These are phyloP conservation scores for Cataglyphis cursor DNA, from an alignment of 2,888 invertebrate species.

Conservation along the genomic window DNA sequence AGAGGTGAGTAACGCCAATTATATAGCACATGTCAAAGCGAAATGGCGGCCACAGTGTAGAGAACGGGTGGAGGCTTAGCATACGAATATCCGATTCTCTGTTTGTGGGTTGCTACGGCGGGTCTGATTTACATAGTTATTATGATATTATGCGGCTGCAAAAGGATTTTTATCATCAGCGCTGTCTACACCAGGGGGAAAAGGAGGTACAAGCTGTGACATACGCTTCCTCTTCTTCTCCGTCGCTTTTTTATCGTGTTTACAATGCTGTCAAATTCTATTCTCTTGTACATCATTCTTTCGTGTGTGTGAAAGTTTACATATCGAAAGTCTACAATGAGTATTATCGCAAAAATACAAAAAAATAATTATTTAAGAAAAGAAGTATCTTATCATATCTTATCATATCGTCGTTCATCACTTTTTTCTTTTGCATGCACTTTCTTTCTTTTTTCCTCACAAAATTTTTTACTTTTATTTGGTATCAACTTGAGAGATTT, in stretches of 20 bases:
- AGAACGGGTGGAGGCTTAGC: slow-evolving; percentile 74
- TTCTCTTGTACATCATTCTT: not conserved
- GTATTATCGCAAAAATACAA: not conserved
- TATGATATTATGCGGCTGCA: slow-evolving; percentile 83
- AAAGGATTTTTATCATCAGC: slow-evolving; percentile 81
- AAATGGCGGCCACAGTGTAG: slow-evolving; percentile 49
- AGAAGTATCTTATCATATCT: not conserved
- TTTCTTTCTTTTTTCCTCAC: too few species aligned
- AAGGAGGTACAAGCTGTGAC: slow-evolving; percentile 63
- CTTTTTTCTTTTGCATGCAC: not conserved
- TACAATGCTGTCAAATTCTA: slow-evolving; percentile 8
- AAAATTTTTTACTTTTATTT: not conserved
- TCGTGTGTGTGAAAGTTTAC: not conserved
- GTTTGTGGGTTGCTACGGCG: slow-evolving; percentile 76
- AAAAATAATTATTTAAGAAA: not conserved
- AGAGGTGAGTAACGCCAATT: slow-evolving; percentile 50
- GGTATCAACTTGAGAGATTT: not conserved
- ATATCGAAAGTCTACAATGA: not conserved
- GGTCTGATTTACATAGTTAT: slow-evolving; percentile 84
- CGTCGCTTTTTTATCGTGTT: slow-evolving; percentile 17
- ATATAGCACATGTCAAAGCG: slow-evolving; percentile 57
- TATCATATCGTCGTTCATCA: not conserved
- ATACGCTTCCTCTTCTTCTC: slow-evolving; percentile 55
- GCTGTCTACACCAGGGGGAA: slow-evolving; percentile 65
- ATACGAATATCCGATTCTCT: slow-evolving; percentile 82